A percentile compares a stretch with the other conserved stretches of the same genome.
These are phyloP conservation scores for Aphaenogaster floridana DNA, from an alignment of 1,140 invertebrate species.

Conservation along the genomic window DNA sequence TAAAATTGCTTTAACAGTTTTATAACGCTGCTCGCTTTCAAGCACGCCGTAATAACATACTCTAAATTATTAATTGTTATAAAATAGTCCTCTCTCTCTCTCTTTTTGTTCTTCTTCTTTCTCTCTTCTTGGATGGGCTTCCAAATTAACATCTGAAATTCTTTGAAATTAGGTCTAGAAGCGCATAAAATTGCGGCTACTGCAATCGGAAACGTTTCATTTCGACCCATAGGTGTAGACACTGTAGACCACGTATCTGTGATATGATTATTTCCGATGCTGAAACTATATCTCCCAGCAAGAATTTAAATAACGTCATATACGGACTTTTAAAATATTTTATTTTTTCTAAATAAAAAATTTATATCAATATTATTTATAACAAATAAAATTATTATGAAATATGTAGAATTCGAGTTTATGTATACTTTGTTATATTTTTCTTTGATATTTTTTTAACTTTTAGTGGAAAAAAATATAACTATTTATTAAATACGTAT, in stretches of 20 bases:
- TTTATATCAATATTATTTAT: neutral
- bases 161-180: neutral
- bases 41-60: neutral
- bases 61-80: conserved; percentile 3
- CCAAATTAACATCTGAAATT: neutral
- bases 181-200: neutral
- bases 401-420: neutral
- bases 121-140: neutral
- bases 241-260: neutral
- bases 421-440: neutral
- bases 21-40: neutral
- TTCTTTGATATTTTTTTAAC: neutral
- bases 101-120: too few relatives aligned
- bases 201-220: conserved; percentile 20
- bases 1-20: neutral
- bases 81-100: neutral
- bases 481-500: too few relatives aligned
- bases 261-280: conserved; percentile 4
- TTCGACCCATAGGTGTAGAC: neutral
- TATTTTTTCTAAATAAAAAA: neutral
- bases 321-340: neutral
- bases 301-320: conserved; percentile 3
- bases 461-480: neutral
- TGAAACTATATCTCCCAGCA: neutral
- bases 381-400: neutral